Conservation (phyloP, 2,797 vertebrate species). For the Halcyon badia region DNA sequence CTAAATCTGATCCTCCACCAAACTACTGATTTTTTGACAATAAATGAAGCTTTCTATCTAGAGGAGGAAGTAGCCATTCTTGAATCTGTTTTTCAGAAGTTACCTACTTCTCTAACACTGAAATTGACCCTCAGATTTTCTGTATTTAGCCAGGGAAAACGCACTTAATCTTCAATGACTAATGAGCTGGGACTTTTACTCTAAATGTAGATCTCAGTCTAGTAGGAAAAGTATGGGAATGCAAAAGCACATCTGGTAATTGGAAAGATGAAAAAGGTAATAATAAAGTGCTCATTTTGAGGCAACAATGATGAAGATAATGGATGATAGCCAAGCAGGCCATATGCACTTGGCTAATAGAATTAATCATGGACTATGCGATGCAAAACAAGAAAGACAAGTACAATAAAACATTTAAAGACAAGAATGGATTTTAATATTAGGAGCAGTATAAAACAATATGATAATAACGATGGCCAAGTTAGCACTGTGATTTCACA, state of each 20-base stretch:
- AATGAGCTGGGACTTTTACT: constrained; percentile 47
- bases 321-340: constrained; percentile 78
- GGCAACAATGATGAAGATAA: constrained; percentile 72
- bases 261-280: constrained; percentile 77
- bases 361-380: constrained; percentile 69
- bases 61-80: neutral
- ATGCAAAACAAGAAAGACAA: constrained; percentile 70
- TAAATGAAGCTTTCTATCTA: neutral
- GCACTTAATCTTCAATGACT: constrained; percentile 48
- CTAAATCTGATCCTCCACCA: neutral
- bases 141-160: constrained; percentile 32
- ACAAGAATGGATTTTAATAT: constrained; percentile 80
- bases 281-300: constrained; percentile 78
- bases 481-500: constrained; percentile 60
- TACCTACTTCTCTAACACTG: neutral
- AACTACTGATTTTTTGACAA: neutral
- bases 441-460: constrained; percentile 76
- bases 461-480: constrained; percentile 72
- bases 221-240: constrained; percentile 46
- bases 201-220: constrained; percentile 50
- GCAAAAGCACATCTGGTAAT: constrained; percentile 78
- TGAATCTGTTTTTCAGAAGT: constrained; percentile 12
- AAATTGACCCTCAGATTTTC: neutral
- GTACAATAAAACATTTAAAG: constrained; percentile 75
- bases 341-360: constrained; percentile 78